These are phyloP conservation scores for Platalea minor DNA, from an alignment of 2,797 vertebrate species.

Conservation along the genomic window DNA sequence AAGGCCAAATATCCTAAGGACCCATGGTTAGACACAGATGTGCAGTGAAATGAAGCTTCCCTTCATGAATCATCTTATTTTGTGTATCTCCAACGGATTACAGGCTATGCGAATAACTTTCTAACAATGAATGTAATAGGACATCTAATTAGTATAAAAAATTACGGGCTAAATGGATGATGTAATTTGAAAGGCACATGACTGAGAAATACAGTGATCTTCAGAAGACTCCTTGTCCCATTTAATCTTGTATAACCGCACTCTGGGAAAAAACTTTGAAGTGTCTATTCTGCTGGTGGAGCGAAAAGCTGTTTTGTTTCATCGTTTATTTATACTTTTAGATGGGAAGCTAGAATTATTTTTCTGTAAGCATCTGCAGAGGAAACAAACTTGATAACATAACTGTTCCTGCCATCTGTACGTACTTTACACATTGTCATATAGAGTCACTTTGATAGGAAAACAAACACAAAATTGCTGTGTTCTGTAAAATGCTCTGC, in stretches of 20 bases:
- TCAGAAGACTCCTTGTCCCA: not conserved
- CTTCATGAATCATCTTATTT: not conserved
- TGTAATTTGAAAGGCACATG: not conserved
- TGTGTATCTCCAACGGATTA: not conserved
- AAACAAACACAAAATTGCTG: slow-evolving; percentile 19
- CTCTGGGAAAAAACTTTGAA: not conserved
- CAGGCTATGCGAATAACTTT: not conserved
- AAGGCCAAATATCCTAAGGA: not conserved
- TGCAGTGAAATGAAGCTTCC: not conserved
- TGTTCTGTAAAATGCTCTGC: not conserved
- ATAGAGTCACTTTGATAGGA: not conserved
- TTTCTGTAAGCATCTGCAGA: slow-evolving; percentile 10
- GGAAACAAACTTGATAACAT: slow-evolving; percentile 24
- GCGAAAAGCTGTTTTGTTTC: slow-evolving; percentile 9
- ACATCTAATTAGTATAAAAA: not conserved
- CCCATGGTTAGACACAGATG: not conserved
- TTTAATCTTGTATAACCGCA: not conserved
- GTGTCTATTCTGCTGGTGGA: not conserved
- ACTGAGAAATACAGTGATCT: not conserved
- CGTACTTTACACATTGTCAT: slow-evolving; percentile 36
- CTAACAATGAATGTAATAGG: not conserved
- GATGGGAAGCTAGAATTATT: not conserved
- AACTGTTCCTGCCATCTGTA: slow-evolving; percentile 49
- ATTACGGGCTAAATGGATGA: not conserved
- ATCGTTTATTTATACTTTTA: slow-evolving; percentile 9